These are phyloP conservation scores for Rhegmatorhina hoffmannsi DNA, from an alignment of 2,113 vertebrate genomes.

Conservation along the genomic window DNA sequence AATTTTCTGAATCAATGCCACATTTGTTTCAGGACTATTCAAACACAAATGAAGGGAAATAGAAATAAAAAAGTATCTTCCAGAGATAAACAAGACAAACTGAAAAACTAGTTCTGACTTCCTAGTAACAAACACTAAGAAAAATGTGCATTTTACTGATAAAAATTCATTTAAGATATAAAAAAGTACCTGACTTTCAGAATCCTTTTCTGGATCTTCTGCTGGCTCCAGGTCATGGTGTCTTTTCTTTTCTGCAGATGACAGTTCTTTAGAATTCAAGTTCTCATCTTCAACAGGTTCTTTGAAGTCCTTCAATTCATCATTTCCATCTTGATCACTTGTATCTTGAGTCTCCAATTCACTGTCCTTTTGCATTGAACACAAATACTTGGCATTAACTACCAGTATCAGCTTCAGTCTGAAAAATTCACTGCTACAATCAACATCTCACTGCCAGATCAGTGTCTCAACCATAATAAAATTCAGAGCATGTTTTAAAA, in stretches of 20 bases:
- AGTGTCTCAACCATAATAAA: neutral
- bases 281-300: slow-evolving; percentile 77
- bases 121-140: neutral
- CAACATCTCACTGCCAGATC: neutral
- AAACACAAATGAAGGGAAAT: neutral
- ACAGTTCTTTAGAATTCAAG: slow-evolving; percentile 71
- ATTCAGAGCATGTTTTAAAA: neutral
- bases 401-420: neutral
- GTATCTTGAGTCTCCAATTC: slow-evolving; percentile 81
- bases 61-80: neutral
- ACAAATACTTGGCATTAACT: slow-evolving; percentile 56
- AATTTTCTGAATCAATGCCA: neutral
- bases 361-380: slow-evolving; percentile 79
- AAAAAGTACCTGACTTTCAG: slow-evolving; percentile 76
- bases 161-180: neutral
- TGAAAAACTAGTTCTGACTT: neutral
- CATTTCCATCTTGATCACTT: slow-evolving; percentile 81
- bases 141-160: neutral
- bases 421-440: neutral
- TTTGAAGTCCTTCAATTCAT: slow-evolving; percentile 79
- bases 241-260: slow-evolving; percentile 69
- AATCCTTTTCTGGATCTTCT: slow-evolving; percentile 77
- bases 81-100: neutral
- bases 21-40: neutral
- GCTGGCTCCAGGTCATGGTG: slow-evolving; percentile 56